phyloP scores from a whole-genome alignment of 2,888 invertebrate genomes.

The Synanthedon tipuliformis region DNA sequence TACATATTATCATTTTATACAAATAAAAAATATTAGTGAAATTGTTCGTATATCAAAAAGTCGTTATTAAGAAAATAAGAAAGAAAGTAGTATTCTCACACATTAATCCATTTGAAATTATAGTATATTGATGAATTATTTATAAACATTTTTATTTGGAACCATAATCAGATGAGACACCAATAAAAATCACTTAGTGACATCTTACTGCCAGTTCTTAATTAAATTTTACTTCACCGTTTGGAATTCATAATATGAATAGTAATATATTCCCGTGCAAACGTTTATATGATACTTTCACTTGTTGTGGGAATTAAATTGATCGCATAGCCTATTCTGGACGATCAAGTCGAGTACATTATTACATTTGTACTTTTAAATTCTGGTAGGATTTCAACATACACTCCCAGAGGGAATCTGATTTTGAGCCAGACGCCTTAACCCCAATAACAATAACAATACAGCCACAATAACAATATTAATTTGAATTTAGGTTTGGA shows the following conservation, averaged over 20 bases:
- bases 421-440: slow-evolving; percentile 80
- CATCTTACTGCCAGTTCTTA: slow-evolving; percentile 26
- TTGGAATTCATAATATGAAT: background rate
- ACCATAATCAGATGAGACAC: slow-evolving; percentile 1
- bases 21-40: background rate
- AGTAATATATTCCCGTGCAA: background rate
- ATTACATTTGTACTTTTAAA: too few species aligned
- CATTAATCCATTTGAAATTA: slow-evolving; percentile 2
- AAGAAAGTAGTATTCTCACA: slow-evolving; percentile 3
- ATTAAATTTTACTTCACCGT: slow-evolving; percentile 13
- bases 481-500: too few species aligned
- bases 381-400: too few species aligned
- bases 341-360: too few species aligned
- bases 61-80: background rate
- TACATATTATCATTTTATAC: background rate
- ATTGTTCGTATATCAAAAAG: too few species aligned
- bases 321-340: too few species aligned
- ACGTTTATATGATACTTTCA: background rate
- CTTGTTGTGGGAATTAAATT: background rate
- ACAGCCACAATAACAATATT: too few species aligned
- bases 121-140: slow-evolving; percentile 2
- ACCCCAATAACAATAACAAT: too few species aligned
- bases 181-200: slow-evolving; percentile 26
- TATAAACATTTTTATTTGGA: slow-evolving; percentile 1
- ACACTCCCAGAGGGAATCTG: slow-evolving; percentile 76